Evolutionary conservation across 1,140 invertebrate genomes (phyloP), one percentile per base, ranked within the genome.

Genomic region (Drosophila nasuta): DNA sequence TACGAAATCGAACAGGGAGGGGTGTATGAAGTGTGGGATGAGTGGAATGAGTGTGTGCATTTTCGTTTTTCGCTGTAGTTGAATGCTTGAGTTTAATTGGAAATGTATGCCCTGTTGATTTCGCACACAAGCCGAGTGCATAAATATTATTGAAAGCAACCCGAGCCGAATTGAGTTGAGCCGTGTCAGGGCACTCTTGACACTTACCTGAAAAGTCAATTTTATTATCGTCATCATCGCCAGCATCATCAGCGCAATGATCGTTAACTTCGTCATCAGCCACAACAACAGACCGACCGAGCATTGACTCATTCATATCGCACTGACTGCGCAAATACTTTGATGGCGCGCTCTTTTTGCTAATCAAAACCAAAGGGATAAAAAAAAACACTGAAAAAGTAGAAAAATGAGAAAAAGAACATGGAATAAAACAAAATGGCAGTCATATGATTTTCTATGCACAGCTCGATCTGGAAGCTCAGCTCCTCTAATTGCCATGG

Each of bases 41-140:
- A 20, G 20, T 25, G 2, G 17, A 41, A 17, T 71, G 43, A 45
- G 52, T 70, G 59, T 60, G 71, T 70, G 62, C 54, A 64, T 72
- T 80, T 77, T 79, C 72, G 48, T 46, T 51, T 67, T 76, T 76
- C 54, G 64, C 51, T 73, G 56, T 83, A 74, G 79, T 76, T 81
- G 81, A 85, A 89, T 85, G 86, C 85, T 89, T 89, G 72, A 81
- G 77, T 85, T 89, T 89, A 89, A 89, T 89, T 89, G 85, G 85
- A 89, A 89, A 79, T 85, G 72, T 87, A 89, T 79, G 85, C 81
- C 68, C 72, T 89, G 85, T 89, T 85, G 85, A 75, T 49, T 89
- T 46, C 70, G 75, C 77, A 88, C 60, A 88, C 77, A 81, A 69
- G 65, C 78, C 69, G 71, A 81, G 65, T 85, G 81, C 85, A 89